Evolutionary conservation across 53 echinoderm and acorn worm genomes (phyloP).

Genomic region (Luidia sarsii): DNA sequence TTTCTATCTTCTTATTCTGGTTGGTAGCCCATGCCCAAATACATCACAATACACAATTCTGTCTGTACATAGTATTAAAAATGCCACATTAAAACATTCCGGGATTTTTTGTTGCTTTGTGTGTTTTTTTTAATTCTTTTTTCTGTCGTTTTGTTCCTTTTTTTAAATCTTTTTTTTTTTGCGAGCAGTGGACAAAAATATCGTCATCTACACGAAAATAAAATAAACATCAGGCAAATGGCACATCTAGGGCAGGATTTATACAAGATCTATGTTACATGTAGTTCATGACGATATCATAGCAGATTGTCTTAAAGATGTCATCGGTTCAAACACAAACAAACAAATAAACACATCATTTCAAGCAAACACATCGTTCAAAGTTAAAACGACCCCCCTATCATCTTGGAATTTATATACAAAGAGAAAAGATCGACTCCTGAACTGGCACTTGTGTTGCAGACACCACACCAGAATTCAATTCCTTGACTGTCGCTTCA

Average conservation of each 20-base stretch:
- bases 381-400: no score
- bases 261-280: conserved; percentile 13
- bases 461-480: no score
- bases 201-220: conserved; percentile 24
- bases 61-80: conserved; percentile 49
- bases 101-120: background rate
- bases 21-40: no score
- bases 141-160: background rate
- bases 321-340: background rate
- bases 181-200: conserved; percentile 12
- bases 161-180: background rate
- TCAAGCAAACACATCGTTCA: background rate
- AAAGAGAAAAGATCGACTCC: no score
- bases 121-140: background rate
- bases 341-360: background rate
- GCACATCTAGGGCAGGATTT: conserved; percentile 35
- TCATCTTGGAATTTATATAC: no score
- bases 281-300: conserved; percentile 8
- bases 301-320: background rate
- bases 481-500: no score
- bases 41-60: conserved; percentile 15
- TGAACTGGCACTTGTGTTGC: no score
- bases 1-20: no score
- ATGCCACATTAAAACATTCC: conserved; percentile 36
- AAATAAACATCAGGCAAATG: conserved; percentile 43